These are phyloP conservation scores for Premnoplex brunnescens DNA, from an alignment of 2,797 vertebrate species.

Conservation along the genomic window DNA sequence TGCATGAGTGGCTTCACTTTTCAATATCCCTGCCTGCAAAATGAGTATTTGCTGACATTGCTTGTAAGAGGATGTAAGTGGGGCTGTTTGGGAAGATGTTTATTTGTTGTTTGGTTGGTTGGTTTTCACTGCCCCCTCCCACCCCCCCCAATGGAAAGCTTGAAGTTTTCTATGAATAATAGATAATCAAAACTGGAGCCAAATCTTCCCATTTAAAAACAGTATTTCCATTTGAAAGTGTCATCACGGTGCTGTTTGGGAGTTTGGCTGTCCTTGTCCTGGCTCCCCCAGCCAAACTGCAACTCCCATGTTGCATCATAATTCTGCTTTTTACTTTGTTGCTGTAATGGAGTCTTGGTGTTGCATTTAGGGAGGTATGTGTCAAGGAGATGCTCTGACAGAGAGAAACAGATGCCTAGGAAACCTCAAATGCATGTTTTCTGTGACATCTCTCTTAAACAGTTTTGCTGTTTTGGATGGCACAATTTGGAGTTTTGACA, in stretches of 20 bases:
- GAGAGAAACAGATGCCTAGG: neutral
- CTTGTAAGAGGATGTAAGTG: neutral
- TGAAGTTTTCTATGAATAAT: conserved; percentile 1
- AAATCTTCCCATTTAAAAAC: neutral
- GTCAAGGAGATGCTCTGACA: neutral
- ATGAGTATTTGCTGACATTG: neutral
- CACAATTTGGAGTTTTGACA: neutral
- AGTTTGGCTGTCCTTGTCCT: neutral
- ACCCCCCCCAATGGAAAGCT: neutral
- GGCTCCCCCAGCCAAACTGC: neutral
- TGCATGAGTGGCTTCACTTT: neutral
- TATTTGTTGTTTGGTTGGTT: neutral
- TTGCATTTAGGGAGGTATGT: neutral
- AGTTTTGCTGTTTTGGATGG: neutral
- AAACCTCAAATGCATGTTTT: neutral
- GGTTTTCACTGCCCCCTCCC: neutral
- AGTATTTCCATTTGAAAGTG: neutral
- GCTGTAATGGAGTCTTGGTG: neutral
- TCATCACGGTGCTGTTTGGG: neutral
- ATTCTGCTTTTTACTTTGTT: neutral
- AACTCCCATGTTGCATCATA: neutral
- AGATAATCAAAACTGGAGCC: neutral
- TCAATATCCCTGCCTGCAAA: neutral
- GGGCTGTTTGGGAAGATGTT: neutral
- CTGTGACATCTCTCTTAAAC: neutral